These are phyloP conservation scores for Xestia ashworthii DNA, from an alignment of 2,888 invertebrate genomes.

Conservation along the genomic window DNA sequence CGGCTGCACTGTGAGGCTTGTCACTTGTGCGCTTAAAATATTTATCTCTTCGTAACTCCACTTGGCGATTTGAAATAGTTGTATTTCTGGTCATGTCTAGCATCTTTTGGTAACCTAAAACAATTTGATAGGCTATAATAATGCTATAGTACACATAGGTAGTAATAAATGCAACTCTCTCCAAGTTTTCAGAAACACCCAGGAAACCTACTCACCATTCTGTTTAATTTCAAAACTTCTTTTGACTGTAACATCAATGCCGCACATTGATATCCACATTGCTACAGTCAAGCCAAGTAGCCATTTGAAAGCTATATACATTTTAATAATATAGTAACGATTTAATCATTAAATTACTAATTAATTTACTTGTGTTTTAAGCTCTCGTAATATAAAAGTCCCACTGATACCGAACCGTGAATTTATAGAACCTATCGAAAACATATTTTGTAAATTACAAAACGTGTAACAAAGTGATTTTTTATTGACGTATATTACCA, in stretches of 20 bases:
- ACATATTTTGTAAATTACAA: conserved; percentile 72
- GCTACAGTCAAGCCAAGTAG: conserved; percentile 76
- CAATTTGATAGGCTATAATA: conserved; percentile 13
- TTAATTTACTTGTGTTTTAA: conserved; percentile 52
- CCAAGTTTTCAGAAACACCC: background rate
- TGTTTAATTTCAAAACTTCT: conserved; percentile 55
- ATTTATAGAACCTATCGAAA: conserved; percentile 74
- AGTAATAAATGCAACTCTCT: background rate
- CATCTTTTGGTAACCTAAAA: conserved; percentile 57
- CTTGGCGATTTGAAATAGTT: conserved; percentile 45
- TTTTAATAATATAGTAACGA: conserved; percentile 42
- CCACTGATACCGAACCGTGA: conserved; percentile 68
- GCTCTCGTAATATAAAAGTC: background rate
- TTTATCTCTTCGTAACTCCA: conserved; percentile 35
- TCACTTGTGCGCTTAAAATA: conserved; percentile 38
- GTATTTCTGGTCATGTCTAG: conserved; percentile 58
- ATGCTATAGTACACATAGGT: background rate
- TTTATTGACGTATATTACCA: conserved; percentile 28
- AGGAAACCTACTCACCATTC: conserved; percentile 61
- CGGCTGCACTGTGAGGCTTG: conserved; percentile 49
- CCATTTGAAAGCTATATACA: conserved; percentile 88
- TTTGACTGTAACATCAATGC: conserved; percentile 71
- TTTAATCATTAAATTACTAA: conserved; percentile 48
- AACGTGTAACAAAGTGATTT: conserved; percentile 66
- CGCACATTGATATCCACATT: conserved; percentile 84